phyloP scores from a whole-genome alignment of 1,140 invertebrate species.

The Eubasilissa regina region DNA sequence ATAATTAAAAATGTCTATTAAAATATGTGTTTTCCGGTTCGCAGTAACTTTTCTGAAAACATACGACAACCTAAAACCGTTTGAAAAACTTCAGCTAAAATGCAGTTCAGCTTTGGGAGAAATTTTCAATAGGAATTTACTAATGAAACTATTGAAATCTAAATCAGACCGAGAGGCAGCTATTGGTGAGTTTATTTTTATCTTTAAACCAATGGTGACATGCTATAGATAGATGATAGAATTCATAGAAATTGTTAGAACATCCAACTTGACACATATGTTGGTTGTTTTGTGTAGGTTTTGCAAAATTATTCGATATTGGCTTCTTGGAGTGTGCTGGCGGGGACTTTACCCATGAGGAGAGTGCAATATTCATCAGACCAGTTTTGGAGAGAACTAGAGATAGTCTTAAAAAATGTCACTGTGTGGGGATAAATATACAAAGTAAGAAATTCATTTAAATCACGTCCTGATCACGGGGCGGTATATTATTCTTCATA shows the following conservation, averaged over 20 bases:
- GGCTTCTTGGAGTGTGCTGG: conserved; percentile 74
- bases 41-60: conserved; percentile 74
- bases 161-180: conserved; percentile 68
- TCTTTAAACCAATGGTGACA: neutral
- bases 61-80: conserved; percentile 74
- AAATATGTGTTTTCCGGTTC: conserved; percentile 55
- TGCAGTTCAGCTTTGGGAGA: conserved; percentile 75
- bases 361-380: conserved; percentile 36
- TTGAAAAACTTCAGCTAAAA: conserved; percentile 77
- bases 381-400: conserved; percentile 10
- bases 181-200: conserved; percentile 63
- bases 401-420: conserved; percentile 53
- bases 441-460: conserved; percentile 60
- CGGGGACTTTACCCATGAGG: conserved; percentile 71
- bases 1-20: too few species aligned
- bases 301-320: conserved; percentile 74
- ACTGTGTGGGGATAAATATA: conserved; percentile 62
- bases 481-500: too few species aligned
- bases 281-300: neutral
- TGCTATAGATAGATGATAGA: neutral
- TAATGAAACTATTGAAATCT: conserved; percentile 71
- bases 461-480: too few species aligned
- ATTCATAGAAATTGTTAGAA: neutral
- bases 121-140: conserved; percentile 73
- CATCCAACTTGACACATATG: neutral